Evolutionary conservation across 2,888 invertebrate genomes (phyloP).

Genomic region (Laothoe populi): DNA sequence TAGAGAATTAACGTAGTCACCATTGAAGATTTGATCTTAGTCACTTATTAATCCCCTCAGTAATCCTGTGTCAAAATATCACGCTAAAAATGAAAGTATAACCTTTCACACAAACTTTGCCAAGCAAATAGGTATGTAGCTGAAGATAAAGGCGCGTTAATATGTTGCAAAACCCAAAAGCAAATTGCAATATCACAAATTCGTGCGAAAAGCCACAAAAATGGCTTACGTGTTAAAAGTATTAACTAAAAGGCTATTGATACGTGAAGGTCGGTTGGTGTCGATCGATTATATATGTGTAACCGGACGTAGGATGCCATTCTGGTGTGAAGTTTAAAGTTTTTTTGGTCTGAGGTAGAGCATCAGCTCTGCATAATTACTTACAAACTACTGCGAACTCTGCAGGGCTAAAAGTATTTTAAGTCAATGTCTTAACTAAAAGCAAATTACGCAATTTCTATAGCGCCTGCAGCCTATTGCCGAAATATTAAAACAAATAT

Average conservation of each 20-base stretch:
- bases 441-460: too few species aligned
- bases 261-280: conserved; percentile 11
- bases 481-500: too few species aligned
- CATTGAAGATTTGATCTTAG: too few species aligned
- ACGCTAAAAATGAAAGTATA: background rate
- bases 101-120: background rate
- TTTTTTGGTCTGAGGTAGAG: too few species aligned
- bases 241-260: conserved; percentile 15
- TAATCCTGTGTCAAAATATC: background rate
- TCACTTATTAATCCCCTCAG: background rate
- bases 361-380: too few species aligned
- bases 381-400: background rate
- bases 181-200: conserved; percentile 1
- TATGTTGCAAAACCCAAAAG: background rate
- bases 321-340: background rate
- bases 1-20: too few species aligned
- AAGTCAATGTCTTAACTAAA: too few species aligned
- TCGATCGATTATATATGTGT: conserved; percentile 15
- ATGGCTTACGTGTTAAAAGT: background rate
- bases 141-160: background rate
- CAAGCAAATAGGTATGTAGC: background rate
- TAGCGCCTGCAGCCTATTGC: too few species aligned
- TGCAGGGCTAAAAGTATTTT: too few species aligned
- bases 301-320: conserved; percentile 1
- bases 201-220: background rate